These are phyloP conservation scores for Cotesia chilonis DNA, from an alignment of 1,140 invertebrate species.

Conservation along the genomic window DNA sequence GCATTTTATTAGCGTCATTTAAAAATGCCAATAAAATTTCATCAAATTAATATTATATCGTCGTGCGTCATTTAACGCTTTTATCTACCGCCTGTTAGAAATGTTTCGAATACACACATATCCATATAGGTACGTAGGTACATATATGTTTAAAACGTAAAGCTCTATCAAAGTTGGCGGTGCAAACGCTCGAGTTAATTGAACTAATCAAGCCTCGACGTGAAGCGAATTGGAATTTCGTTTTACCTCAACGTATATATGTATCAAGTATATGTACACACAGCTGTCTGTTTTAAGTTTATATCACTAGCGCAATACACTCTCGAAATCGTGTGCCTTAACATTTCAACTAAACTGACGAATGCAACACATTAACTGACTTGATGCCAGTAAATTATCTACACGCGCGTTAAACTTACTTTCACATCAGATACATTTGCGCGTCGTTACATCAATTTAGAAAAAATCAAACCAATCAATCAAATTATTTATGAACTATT, in stretches of 20 bases:
- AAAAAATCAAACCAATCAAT: no score
- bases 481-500: no score
- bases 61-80: neutral
- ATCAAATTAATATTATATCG: neutral
- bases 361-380: constrained; percentile 22
- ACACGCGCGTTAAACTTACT: constrained; percentile 3
- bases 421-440: no score
- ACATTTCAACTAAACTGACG: constrained; percentile 7
- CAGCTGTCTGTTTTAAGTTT: constrained; percentile 15
- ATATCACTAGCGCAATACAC: no score
- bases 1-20: no score
- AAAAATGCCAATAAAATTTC: neutral
- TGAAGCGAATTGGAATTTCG: constrained; percentile 32
- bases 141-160: constrained; percentile 6
- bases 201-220: constrained; percentile 27
- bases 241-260: constrained; percentile 12
- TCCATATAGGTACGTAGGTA: neutral
- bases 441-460: no score
- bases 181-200: constrained; percentile 27
- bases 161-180: constrained; percentile 21
- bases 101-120: neutral
- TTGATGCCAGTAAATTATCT: constrained; percentile 19
- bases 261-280: neutral
- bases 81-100: neutral
- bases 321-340: neutral